Base-by-base conservation (phyloP, 2,113 vertebrate species). In the Pseudorhombus dupliciocellatus region DNA sequence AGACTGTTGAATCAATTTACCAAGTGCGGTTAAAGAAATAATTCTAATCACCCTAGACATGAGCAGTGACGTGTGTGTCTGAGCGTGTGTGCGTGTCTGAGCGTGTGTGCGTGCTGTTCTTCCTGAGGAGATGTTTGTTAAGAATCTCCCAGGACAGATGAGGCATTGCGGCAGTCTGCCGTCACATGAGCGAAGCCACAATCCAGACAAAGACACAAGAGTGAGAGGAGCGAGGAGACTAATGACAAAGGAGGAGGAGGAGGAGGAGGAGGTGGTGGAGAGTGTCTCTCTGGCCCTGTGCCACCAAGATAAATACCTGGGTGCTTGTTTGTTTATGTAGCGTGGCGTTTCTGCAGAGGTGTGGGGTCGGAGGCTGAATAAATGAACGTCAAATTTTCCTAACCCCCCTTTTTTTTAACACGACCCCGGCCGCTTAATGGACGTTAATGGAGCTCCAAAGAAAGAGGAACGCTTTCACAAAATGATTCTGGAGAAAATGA, bases 81-180 rank as follows among this genome's bases (percentile, higher is more conserved):
- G 4, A 22, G 20, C n/a, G 30, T 34, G 30, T 59, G 55, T 21
- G 30, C 1, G 18, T 11, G 55, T 12, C 1, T n/a, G 28, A 7
- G 24, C 16, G 24, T 16, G 52, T 58, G 55, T 14, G 10, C 21
- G 51, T 62, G 82, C n/a, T 34, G 46, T 24, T 70, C 53, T 77
- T 84, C 62, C 70, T 64, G 66, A 75, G 66, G 73, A 77, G 83
- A 85, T 83, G 87, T 90, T 86, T 86, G 86, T 87, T 84, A 88
- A 88, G 78, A 80, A 81, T 88, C 86, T 89, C 85, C 69, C 85
- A 86, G 86, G 86, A 88, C 89, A 84, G 89, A 81, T 84, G 80
- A 88, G 87, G 87, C 90, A 87, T 88, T 91, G 89, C 89, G 85
- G 90, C 88, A 91, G 82, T 80, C 79, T 90, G 87, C 79, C 76